A percentile compares a stretch with the other conserved stretches of the same genome.
Evolutionary conservation across 2,113 vertebrate species (phyloP).

Genomic region (Zosterops lateralis): DNA sequence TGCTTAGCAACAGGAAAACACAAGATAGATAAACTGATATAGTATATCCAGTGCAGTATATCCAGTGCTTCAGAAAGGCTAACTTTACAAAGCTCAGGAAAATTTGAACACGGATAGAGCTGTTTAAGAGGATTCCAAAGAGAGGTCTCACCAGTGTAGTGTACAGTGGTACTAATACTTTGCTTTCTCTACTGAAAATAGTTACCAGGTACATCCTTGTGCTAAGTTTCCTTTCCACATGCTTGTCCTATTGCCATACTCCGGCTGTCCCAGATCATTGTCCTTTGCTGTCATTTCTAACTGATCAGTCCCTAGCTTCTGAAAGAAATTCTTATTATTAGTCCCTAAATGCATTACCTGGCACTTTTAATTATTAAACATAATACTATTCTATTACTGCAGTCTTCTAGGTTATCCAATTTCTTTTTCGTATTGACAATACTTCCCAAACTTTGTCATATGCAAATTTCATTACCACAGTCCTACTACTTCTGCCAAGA

Average conservation of each 20-base stretch:
- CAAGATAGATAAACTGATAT: neutral
- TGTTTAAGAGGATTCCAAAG: neutral
- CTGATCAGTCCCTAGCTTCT: neutral
- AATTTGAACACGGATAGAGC: neutral
- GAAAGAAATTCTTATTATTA: neutral
- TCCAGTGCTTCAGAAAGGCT: neutral
- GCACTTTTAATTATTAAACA: slow-evolving; percentile 22
- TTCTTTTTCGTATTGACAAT: slow-evolving; percentile 9
- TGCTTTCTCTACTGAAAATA: neutral
- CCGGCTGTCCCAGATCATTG: neutral
- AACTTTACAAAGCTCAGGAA: neutral
- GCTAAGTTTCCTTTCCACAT: neutral
- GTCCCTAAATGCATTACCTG: neutral
- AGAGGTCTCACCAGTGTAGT: neutral
- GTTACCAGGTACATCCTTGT: neutral
- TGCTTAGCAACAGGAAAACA: neutral
- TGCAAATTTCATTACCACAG: slow-evolving; percentile 14
- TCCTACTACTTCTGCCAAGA: slow-evolving; percentile 21
- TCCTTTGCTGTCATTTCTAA: neutral
- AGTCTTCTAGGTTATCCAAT: slow-evolving; percentile 15
- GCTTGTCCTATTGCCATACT: neutral
- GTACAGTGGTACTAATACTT: neutral
- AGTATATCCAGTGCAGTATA: neutral
- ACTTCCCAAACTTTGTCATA: slow-evolving; percentile 15
- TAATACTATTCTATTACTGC: neutral